Conservation (phyloP, 23 tunicate species). For the Styela plicata region DNA sequence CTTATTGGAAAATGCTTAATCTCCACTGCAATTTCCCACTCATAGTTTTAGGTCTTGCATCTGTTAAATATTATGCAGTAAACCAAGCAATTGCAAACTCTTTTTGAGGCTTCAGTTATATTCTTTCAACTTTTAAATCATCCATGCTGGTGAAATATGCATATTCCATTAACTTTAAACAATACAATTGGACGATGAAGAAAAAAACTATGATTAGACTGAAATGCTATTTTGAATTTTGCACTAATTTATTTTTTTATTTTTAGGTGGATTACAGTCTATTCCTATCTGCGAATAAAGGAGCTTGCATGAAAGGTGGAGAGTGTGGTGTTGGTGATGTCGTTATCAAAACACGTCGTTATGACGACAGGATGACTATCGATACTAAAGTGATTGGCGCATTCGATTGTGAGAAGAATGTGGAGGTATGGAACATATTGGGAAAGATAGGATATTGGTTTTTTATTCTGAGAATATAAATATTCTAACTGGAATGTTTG, state of each 20-base stretch:
- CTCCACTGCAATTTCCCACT: too few species aligned
- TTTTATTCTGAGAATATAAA: not conserved
- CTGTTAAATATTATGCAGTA: too few species aligned
- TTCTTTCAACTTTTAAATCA: too few species aligned
- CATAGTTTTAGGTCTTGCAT: too few species aligned
- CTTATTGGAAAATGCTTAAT: too few species aligned
- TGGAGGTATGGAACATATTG: slow-evolving; percentile 29
- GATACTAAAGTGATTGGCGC: slow-evolving; percentile 56
- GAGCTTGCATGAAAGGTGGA: slow-evolving; percentile 33
- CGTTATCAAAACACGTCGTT: slow-evolving; percentile 70
- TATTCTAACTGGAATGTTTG: not conserved
- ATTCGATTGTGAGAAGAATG: slow-evolving; percentile 69
- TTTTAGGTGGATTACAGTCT: slow-evolving; percentile 74
- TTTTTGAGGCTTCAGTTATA: too few species aligned
- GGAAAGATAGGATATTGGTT: not conserved
- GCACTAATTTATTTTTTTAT: not conserved
- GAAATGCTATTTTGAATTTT: not conserved
- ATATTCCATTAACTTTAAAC: too few species aligned
- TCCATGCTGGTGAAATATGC: too few species aligned
- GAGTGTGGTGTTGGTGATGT: slow-evolving; percentile 64
- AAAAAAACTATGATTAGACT: not conserved
- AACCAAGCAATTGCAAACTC: too few species aligned
- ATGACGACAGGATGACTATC: slow-evolving; percentile 65
- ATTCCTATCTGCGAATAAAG: slow-evolving; percentile 59
- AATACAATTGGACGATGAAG: too few species aligned